These are phyloP conservation scores for Eublepharis macularius DNA, from an alignment of 2,113 vertebrate genomes.

Conservation along the genomic window DNA sequence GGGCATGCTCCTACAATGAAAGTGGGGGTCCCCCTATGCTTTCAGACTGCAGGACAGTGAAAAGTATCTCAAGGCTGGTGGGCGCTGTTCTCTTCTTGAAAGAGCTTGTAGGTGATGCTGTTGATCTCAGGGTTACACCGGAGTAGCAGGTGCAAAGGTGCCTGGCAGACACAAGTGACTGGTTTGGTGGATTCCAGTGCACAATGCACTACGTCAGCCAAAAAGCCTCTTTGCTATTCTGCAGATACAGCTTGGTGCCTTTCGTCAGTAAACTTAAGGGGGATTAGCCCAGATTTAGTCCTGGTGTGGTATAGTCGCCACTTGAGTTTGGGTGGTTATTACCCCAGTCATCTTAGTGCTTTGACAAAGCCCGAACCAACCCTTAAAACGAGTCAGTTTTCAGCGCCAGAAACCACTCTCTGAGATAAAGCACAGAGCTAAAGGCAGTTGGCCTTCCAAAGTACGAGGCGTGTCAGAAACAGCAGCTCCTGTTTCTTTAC, in stretches of 20 bases:
- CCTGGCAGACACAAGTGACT: slow-evolving; percentile 2
- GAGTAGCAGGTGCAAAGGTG: slow-evolving; percentile 25
- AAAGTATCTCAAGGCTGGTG: neutral
- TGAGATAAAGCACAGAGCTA: neutral
- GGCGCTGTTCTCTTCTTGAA: neutral
- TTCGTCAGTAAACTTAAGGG: slow-evolving; percentile 21
- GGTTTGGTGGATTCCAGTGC: neutral
- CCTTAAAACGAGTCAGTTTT: neutral
- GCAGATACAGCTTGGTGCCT: slow-evolving; percentile 44
- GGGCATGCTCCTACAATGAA: neutral
- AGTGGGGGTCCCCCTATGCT: neutral
- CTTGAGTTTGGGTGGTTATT: slow-evolving; percentile 11
- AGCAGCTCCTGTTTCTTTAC: fast-evolving
- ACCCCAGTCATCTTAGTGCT: neutral
- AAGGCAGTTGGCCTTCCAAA: neutral
- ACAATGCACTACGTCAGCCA: slow-evolving; percentile 15
- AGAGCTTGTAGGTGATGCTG: neutral
- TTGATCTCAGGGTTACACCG: slow-evolving; percentile 21
- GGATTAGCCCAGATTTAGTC: slow-evolving; percentile 33
- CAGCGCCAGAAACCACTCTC: neutral
- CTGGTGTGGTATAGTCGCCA: slow-evolving; percentile 43
- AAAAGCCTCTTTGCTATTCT: slow-evolving; percentile 20
- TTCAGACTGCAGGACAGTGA: slow-evolving; percentile 29
- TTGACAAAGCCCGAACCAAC: neutral
- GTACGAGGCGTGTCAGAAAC: too few species aligned